Evolutionary conservation across 1,140 invertebrate species (phyloP).

Genomic region (Leptinotarsa defecta): DNA sequence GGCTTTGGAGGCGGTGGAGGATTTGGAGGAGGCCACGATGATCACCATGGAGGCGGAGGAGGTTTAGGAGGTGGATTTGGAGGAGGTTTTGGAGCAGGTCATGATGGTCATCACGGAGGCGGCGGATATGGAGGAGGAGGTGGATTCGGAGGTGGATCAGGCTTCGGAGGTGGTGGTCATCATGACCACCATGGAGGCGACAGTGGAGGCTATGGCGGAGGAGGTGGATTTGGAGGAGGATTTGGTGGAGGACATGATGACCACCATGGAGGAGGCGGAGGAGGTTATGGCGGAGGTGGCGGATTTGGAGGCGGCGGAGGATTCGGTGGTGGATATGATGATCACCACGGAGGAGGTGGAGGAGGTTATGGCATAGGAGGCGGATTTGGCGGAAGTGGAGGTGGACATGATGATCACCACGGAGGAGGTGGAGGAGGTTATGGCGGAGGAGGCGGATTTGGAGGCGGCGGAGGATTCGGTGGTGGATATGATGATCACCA

Average conservation of each 20-base stretch:
- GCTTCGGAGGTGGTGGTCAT: conserved; percentile 36
- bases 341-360: conserved; percentile 33
- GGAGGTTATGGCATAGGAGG: conserved; percentile 28
- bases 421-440: conserved; percentile 36
- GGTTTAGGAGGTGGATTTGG: conserved; percentile 36
- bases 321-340: conserved; percentile 28
- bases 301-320: conserved; percentile 19
- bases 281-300: conserved; percentile 33
- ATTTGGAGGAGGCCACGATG: conserved; percentile 14
- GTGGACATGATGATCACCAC: conserved; percentile 29
- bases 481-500: conserved; percentile 27
- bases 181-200: conserved; percentile 32
- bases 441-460: conserved; percentile 29
- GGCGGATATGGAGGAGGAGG: conserved; percentile 32
- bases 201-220: conserved; percentile 31
- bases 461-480: conserved; percentile 27
- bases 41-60: conserved; percentile 23
- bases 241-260: conserved; percentile 28
- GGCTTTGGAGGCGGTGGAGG: conserved; percentile 26
- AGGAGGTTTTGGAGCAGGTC: conserved; percentile 30
- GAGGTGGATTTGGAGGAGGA: conserved; percentile 34
- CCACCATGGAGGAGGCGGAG: conserved; percentile 37
- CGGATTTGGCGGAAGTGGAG: background rate
- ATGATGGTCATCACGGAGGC: conserved; percentile 28
- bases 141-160: conserved; percentile 31